These are phyloP conservation scores for Odocoileus virginianus DNA, from an alignment of 2,113 vertebrate genomes.

Conservation along the genomic window DNA sequence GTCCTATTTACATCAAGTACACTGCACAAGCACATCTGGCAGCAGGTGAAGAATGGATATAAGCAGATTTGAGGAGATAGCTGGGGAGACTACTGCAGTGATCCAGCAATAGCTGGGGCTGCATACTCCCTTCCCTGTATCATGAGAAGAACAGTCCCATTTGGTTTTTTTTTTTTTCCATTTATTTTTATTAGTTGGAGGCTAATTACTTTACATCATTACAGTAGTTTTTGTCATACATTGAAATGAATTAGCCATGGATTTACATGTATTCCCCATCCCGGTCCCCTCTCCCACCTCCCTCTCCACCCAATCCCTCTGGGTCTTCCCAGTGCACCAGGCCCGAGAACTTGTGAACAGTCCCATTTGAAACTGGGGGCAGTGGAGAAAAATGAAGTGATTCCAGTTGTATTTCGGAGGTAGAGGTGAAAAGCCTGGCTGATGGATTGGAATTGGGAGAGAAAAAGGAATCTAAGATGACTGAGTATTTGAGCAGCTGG, in stretches of 20 bases:
- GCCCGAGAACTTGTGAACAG: no score
- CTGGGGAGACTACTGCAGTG: background rate
- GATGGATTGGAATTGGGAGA: background rate
- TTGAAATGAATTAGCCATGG: no score
- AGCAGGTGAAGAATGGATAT: background rate
- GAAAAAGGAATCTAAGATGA: background rate
- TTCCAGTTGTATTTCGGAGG: background rate
- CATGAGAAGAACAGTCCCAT: background rate
- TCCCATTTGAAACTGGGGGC: background rate
- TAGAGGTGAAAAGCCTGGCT: background rate
- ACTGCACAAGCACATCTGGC: background rate
- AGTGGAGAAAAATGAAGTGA: background rate
- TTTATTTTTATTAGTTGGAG: no score
- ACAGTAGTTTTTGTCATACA: no score
- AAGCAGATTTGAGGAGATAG: background rate
- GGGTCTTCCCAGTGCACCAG: no score
- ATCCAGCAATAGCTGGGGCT: background rate
- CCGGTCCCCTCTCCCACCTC: no score
- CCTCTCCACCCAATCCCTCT: no score
- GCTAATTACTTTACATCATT: no score
- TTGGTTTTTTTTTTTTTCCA: no score
- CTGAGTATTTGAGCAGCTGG: background rate
- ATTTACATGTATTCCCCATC: no score
- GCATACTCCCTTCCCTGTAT: background rate
- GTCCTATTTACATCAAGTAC: background rate